These are phyloP conservation scores for Oscheius sp. DNA, from an alignment of 2,888 invertebrate species.

Conservation along the genomic window DNA sequence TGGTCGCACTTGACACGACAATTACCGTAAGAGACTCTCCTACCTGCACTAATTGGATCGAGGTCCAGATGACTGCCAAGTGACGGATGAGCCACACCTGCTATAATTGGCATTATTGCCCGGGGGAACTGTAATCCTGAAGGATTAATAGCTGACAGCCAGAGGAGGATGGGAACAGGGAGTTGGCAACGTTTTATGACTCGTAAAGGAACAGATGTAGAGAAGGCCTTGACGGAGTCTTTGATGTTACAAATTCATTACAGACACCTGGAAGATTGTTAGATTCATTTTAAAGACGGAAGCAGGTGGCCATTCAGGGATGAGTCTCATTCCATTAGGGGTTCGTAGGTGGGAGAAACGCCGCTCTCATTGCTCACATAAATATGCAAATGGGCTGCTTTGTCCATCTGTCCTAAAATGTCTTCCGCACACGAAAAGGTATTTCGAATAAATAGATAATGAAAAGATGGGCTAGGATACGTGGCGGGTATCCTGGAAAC, in stretches of 20 bases:
- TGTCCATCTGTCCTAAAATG: slow-evolving; percentile 30
- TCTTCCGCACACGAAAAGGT: slow-evolving; percentile 25
- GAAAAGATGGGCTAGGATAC: slow-evolving; percentile 2
- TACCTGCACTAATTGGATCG: slow-evolving; percentile 29
- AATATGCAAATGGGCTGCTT: slow-evolving; percentile 33
- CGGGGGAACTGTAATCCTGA: slow-evolving; percentile 9
- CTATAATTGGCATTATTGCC: slow-evolving; percentile 20
- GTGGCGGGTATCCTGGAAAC: slow-evolving; percentile 10
- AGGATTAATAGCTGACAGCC: slow-evolving; percentile 20
- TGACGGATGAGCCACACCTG: background rate
- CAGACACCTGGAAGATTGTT: background rate
- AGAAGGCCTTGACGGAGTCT: slow-evolving; percentile 9
- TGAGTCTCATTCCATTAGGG: slow-evolving; percentile 27
- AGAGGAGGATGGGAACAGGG: background rate
- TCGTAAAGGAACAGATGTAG: slow-evolving; percentile 9
- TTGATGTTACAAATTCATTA: slow-evolving; percentile 21
- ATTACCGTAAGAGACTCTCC: slow-evolving; percentile 29
- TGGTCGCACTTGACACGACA: slow-evolving; percentile 29
- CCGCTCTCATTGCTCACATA: slow-evolving; percentile 31
- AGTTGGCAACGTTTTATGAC: background rate
- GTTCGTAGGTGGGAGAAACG: slow-evolving; percentile 26
- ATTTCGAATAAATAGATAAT: slow-evolving; percentile 24
- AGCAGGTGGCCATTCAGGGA: slow-evolving; percentile 11
- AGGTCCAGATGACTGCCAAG: slow-evolving; percentile 13
- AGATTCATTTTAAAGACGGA: background rate